phyloP scores from a whole-genome alignment of 2,797 vertebrate genomes.

The Helicolenus hilgendorfi region DNA sequence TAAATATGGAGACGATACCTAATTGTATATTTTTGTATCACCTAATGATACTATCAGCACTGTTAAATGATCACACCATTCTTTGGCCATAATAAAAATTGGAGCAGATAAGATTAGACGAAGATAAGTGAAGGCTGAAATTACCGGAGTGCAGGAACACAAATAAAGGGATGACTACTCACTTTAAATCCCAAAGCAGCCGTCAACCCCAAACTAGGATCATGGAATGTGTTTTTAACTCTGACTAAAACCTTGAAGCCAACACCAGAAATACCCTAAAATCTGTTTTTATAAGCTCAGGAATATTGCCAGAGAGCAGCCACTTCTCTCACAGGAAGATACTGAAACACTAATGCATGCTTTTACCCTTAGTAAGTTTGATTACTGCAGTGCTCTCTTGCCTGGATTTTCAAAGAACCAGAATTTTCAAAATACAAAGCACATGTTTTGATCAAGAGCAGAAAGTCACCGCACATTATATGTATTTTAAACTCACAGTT shows the following conservation, averaged over 20 bases:
- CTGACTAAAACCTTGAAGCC: not conserved
- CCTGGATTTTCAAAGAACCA: not conserved
- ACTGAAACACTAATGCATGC: slow-evolving; percentile 12
- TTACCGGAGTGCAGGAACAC: not conserved
- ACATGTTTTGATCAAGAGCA: not conserved
- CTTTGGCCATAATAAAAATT: not conserved
- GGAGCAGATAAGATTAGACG: not conserved
- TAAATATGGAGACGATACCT: not conserved
- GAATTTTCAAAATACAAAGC: not conserved
- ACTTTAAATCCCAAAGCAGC: not conserved
- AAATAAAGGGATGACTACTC: not conserved
- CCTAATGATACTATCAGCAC: not conserved
- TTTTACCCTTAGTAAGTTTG: not conserved
- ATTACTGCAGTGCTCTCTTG: not conserved
- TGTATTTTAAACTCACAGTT: not conserved
- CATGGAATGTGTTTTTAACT: not conserved
- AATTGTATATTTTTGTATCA: not conserved
- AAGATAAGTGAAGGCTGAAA: not conserved
- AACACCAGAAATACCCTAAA: slow-evolving; percentile 1
- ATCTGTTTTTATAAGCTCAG: not conserved
- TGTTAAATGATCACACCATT: not conserved
- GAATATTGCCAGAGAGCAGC: not conserved
- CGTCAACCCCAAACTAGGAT: not conserved
- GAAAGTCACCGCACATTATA: not conserved
- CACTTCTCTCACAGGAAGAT: slow-evolving; percentile 8